Base-by-base conservation (phyloP, 2,888 invertebrate species). In the Linnaemya tessellans region DNA sequence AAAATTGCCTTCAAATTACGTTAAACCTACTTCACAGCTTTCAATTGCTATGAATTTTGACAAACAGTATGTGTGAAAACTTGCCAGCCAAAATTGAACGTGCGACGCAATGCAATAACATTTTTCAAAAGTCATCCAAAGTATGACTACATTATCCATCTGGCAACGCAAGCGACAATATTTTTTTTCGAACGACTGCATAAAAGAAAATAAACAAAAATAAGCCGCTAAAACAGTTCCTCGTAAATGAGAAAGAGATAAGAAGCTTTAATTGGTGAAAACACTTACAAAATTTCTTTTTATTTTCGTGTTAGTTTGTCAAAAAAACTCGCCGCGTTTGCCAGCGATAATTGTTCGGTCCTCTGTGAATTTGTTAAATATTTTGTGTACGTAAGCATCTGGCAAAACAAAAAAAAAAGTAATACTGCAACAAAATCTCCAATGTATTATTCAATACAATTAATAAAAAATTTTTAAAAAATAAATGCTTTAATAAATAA, bases 361-460 rank as follows among this genome's bases (percentile, higher is more conserved):
- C 10, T 41, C 15, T 0, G 3, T 3, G 0, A 25, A n/a, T 54
- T 25, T 1, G 15, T 11, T 13, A 18, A 70, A 35, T 56, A 46
- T 11, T 71, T 68, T 71, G 84, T 65, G 75, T 65, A 75, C 80
- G 84, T 84, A 84, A 79, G 74, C 70, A 62, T 73, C 67, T 41
- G 41, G 1, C n/a, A 9, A 64, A 30, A 43, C 25, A 30, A 43
- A 43, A 30, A 43, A 43, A 30, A 43, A 43, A 22, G 41, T 8
- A 3, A 58, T 0, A 43, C 11, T 56, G 54, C 9, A 22, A 22
- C n/a, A 70, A 54, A 70, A 70, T 18, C 25, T 64, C n/a, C 7
- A 41, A 22, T 35, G 13, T 13, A 49, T 67, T 65, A 10, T 22
- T 22, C 11, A 3, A 38, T 54, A 38, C 9, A 22, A 8, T 56